Evolutionary conservation across 2,113 vertebrate species (phyloP), one percentile per base, ranked within the genome.

Genomic region (Tetraodon nigroviridis): DNA sequence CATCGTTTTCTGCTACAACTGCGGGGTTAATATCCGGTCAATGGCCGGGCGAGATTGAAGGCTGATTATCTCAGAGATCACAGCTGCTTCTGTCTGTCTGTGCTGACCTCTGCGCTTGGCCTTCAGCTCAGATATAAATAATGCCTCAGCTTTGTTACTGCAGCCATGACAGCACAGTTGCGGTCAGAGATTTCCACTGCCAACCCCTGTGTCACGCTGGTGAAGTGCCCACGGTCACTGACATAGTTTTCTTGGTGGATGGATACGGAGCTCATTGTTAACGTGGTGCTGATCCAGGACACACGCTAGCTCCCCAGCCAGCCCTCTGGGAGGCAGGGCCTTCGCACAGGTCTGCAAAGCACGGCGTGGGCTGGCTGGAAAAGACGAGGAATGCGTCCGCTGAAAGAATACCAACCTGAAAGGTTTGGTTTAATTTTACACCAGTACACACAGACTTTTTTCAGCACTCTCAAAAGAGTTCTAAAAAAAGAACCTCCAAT

Each of bases 191-290:
- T 73, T 57, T 67, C 50, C 13, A 27, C 22, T 54, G 65, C 60
- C 55, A 42, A 51, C 53, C 46, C 51, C 6, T 29, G 3, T 12
- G 44, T 76, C 60, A 55, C 16, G 8, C 22, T 45, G 57, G 58
- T 63, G 49, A 54, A 52, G 52, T 20, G 29, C 17, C 27, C 27
- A 55, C 24, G 18, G 56, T 68, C 78, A 56, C 20, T 73, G 66
- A 71, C 51, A 21, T 4, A 44, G 67, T 64, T 68, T 67, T 51
- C 70, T 59, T 64, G 51, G 17, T 16, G 64, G 32, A 48, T 19
- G 22, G 60, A 75, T 64, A 78, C 72, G 40, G 54, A 72, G 24
- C 14, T 56, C 49, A 46, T 80, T 84, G 81, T 85, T 76, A 55
- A 55, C 65, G 60, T 21, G 58, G 51, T 58, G 54, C 24, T 50